Evolutionary conservation across 2,888 invertebrate species (phyloP), one percentile per base, ranked within the genome.

Genomic region (Nowickia ferox): DNA sequence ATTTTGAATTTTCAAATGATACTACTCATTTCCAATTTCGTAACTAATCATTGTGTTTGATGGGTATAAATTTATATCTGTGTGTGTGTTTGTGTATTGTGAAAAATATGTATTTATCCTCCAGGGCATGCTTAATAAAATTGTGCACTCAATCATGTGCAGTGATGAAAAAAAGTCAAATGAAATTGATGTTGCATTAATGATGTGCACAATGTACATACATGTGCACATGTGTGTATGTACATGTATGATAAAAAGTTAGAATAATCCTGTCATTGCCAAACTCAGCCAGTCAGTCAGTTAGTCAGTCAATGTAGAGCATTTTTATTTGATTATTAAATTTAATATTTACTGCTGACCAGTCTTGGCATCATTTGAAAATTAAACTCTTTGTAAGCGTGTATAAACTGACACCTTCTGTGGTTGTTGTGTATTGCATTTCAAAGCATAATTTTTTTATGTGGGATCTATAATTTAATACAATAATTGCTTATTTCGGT

Each of bases 111-210:
- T n/a, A 51, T 63, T 75, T 75, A 65, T 65, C 75, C 65, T 63
- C 65, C 22, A 40, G 44, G 90, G 89, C 89, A 88, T 88, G 89
- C 89, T 89, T 91, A 91, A 91, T 91, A 91, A 91, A 91, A 91
- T 91, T 91, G 91, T 91, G 91, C 91, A 90, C 88, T 90, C 91
- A 91, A 90, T 91, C 89, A 90, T 89, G 91, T 88, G 91, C 90
- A 90, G 90, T 90, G 90, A 90, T 90, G 90, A 53, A 53, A 90
- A 91, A 72, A 91, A 90, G 90, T 90, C 91, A 53, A 90, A 90
- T 91, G 90, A 91, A 90, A 90, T 89, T 90, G 91, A 90, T 90
- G 91, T 90, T 86, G 82, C 85, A 86, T 82, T 87, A 81, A 85
- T 84, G 48, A 48, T 48, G 48, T 53, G 19, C 53, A 53, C 53